Evolutionary conservation across 2,797 vertebrate genomes (phyloP).

Genomic region (Momotus momota): DNA sequence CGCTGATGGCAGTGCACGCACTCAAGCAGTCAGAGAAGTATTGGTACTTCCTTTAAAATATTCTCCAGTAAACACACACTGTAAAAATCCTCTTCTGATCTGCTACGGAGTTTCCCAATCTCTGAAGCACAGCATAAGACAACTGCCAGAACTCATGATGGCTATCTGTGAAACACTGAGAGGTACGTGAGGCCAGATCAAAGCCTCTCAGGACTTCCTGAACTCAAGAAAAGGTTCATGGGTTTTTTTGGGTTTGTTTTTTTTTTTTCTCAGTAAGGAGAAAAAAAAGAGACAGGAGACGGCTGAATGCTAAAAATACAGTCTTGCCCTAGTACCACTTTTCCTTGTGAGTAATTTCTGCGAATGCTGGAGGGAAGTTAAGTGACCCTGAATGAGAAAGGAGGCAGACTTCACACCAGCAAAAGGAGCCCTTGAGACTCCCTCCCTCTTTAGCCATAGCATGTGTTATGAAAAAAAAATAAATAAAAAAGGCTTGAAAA

Average conservation of each 20-base stretch:
- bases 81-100: background rate
- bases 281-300: background rate
- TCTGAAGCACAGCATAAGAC: background rate
- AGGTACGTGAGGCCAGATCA: background rate
- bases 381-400: background rate
- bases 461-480: background rate
- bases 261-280: background rate
- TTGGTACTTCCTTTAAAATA: background rate
- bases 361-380: background rate
- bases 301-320: background rate
- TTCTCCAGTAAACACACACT: background rate
- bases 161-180: background rate
- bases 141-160: background rate
- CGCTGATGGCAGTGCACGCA: background rate
- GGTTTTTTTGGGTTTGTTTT: background rate
- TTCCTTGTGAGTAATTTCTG: conserved; percentile 22
- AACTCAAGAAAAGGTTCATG: background rate
- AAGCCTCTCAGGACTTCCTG: background rate
- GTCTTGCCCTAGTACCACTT: background rate
- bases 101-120: background rate
- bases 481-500: background rate
- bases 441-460: background rate
- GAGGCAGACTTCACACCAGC: background rate
- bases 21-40: background rate
- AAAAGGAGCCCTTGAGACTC: background rate